Conservation (phyloP, 2,888 invertebrate genomes). For the Diaphora mendica region DNA sequence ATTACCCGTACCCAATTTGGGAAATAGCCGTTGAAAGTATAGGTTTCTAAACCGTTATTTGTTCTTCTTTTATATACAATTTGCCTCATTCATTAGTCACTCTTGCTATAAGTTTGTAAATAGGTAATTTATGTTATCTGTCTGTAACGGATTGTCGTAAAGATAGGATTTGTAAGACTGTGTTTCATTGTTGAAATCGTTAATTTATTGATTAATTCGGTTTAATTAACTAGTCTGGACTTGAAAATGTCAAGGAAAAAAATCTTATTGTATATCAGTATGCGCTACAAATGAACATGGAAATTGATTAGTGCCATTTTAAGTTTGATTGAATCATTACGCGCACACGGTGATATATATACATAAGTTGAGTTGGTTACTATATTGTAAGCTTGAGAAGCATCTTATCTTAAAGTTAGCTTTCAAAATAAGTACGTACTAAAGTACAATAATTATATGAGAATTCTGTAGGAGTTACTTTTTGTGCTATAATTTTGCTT, state of each 20-base stretch:
- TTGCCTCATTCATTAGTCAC: conserved; percentile 65
- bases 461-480: conserved; percentile 23
- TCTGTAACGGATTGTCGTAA: conserved; percentile 47
- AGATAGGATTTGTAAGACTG: conserved; percentile 52
- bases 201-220: conserved; percentile 50
- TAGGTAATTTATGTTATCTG: conserved; percentile 50
- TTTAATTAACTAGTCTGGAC: conserved; percentile 52
- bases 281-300: conserved; percentile 45
- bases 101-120: conserved; percentile 54
- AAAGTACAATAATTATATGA: conserved; percentile 21
- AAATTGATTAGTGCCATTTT: conserved; percentile 56
- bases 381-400: conserved; percentile 42
- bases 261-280: conserved; percentile 50
- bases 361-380: conserved; percentile 38
- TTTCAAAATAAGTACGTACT: conserved; percentile 34
- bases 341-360: conserved; percentile 50
- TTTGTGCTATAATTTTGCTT: conserved; percentile 20
- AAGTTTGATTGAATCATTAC: conserved; percentile 53
- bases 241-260: conserved; percentile 34
- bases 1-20: conserved; percentile 61
- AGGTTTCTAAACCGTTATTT: conserved; percentile 46
- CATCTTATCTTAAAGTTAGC: conserved; percentile 38
- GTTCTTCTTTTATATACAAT: conserved; percentile 51
- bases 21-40: conserved; percentile 52
- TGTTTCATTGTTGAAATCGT: conserved; percentile 49